A percentile compares a stretch with the other conserved stretches of the same genome.
Evolutionary conservation across 2,797 vertebrate species (phyloP).

Genomic region (Phylloscopus collybita): DNA sequence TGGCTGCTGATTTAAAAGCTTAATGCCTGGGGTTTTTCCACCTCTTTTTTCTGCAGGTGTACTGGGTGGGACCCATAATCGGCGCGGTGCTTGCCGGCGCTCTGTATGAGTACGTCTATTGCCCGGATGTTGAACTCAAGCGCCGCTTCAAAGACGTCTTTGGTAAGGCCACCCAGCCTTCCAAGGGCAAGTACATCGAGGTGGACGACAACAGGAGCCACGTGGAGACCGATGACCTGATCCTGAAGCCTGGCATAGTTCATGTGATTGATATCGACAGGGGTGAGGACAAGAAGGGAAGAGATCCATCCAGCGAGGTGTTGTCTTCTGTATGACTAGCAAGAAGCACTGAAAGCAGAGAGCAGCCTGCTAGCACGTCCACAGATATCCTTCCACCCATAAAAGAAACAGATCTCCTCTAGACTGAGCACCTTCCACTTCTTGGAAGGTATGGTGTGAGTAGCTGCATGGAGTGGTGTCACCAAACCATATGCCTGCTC

Average conservation of each 20-base stretch:
- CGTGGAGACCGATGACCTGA: constrained; percentile 81
- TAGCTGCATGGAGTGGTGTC: neutral
- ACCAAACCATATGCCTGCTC: neutral
- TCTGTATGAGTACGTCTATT: constrained; percentile 93
- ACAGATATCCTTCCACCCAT: constrained; percentile 74
- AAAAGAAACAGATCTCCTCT: constrained; percentile 86
- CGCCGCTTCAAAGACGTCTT: constrained; percentile 84
- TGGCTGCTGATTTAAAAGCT: neutral
- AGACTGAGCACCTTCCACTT: constrained; percentile 35
- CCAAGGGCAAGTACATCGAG: constrained; percentile 88
- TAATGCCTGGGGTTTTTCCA: neutral
- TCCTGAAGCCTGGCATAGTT: constrained; percentile 82
- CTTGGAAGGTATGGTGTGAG: neutral
- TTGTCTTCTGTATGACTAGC: constrained; percentile 95
- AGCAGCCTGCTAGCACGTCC: constrained; percentile 77
- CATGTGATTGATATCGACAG: constrained; percentile 84
- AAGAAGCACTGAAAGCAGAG: constrained; percentile 86
- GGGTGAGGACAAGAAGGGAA: constrained; percentile 84
- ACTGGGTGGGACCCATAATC: constrained; percentile 93
- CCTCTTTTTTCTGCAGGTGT: constrained; percentile 79
- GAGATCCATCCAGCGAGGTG: constrained; percentile 84
- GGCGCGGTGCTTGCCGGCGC: constrained; percentile 88
- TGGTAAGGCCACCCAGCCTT: constrained; percentile 80
- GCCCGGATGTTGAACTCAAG: constrained; percentile 87
- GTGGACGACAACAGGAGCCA: constrained; percentile 83